These are phyloP conservation scores for Diorhabda sublineata DNA, from an alignment of 1,140 invertebrate genomes.

Conservation along the genomic window DNA sequence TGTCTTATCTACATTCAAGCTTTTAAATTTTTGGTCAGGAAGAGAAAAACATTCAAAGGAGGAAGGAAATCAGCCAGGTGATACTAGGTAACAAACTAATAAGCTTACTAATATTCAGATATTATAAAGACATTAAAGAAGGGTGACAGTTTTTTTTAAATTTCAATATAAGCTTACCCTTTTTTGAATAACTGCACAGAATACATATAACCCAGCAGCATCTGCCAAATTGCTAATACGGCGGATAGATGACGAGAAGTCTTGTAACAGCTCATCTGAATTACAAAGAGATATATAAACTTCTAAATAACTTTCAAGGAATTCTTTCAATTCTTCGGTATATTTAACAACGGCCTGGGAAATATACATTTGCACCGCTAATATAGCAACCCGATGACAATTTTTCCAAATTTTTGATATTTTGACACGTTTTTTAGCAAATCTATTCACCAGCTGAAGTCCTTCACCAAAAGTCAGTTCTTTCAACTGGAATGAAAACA, in stretches of 20 bases:
- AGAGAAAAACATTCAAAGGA: too few relatives aligned
- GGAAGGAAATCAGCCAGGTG: too few relatives aligned
- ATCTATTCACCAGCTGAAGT: slow-evolving; percentile 41
- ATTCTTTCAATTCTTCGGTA: slow-evolving; percentile 33
- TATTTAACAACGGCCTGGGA: slow-evolving; percentile 40
- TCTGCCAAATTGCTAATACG: slow-evolving; percentile 40
- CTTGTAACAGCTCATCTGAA: slow-evolving; percentile 26
- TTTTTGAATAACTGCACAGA: slow-evolving; percentile 39
- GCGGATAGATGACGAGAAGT: slow-evolving; percentile 34
- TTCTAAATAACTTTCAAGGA: slow-evolving; percentile 34
- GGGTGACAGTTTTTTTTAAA: too few relatives aligned
- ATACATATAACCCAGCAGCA: slow-evolving; percentile 40
- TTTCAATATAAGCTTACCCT: slow-evolving; percentile 30
- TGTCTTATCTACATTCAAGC: too few relatives aligned
- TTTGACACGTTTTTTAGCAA: slow-evolving; percentile 42
- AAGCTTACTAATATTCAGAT: too few relatives aligned
- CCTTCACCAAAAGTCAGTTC: slow-evolving; percentile 37
- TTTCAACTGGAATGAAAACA: slow-evolving; percentile 38
- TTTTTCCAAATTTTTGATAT: slow-evolving; percentile 45
- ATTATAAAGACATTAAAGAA: too few relatives aligned
- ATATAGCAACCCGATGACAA: slow-evolving; percentile 36
- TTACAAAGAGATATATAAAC: slow-evolving; percentile 27
- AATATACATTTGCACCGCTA: slow-evolving; percentile 40
- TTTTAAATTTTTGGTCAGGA: too few relatives aligned
- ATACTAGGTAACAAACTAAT: too few relatives aligned